Base-by-base conservation (phyloP, 2,888 invertebrate species). In the Dicranocentrus wangi region DNA sequence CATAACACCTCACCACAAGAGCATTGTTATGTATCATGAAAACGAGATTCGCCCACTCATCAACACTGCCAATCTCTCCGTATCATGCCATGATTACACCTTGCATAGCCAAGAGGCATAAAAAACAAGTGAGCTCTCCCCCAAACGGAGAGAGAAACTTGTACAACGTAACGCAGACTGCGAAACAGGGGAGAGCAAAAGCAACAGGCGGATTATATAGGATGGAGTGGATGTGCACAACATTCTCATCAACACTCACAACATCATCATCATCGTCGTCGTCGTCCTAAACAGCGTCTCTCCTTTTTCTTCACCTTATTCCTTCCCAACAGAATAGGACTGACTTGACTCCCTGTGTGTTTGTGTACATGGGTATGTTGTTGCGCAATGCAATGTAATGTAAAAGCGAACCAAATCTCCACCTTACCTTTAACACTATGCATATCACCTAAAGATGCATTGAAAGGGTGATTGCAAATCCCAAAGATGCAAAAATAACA, bases 41-140 rank as follows among this genome's bases (percentile, higher is more conserved):
- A 19, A 53, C 21, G 7, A 79, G 55, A 81, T 81, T 81, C 81
- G 81, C 81, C 81, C 81, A 81, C 80, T 72, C 80, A 27, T 66
- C 15, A 55, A 23, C 19, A 65, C 61, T 80, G 80, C 80, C 51
- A 81, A 81, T 81, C 68, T 81, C 21, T 2, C 61, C 55, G 23
- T 79, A 78, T 78, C 19, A 70, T 21, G 47, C 5, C 17, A 68
- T 81, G 73, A 81, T 81, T 81, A 75, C 81, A 61, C 81, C 71
- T 79, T 79, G 71, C 71, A 79, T 79, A 66, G 32, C 58, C 79
- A 70, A 53, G 19, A 79, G 63, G 66, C 79, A 71, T 79, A 23
- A 69, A 70, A 76, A 60, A n/a, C 27, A 39, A 23, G 42, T 21
- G 2, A 17, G 55, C 10, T 55, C 55, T 23, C 55, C 55, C 55